Percentiles rank a stretch among this genome's conserved stretches.
Evolutionary conservation across 2,888 invertebrate genomes (phyloP).

Genomic region (Parascotia fuliginaria): DNA sequence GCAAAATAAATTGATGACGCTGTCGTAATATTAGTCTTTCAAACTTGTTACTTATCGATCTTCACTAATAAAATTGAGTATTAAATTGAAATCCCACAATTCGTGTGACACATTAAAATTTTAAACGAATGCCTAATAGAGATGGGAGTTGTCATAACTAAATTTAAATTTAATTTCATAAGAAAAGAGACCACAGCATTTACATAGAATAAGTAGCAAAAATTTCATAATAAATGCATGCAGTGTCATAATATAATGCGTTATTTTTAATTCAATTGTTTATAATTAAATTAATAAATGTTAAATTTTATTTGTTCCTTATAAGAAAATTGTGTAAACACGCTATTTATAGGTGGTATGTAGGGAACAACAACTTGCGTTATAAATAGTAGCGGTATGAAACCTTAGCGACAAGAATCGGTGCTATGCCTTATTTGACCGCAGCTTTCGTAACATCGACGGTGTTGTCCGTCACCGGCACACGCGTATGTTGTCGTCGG

Average conservation of each 20-base stretch:
- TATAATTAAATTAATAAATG: no score
- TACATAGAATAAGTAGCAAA: no score
- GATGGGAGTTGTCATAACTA: no score
- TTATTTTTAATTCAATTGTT: no score
- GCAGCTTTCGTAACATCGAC: conserved; percentile 82
- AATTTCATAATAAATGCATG: no score
- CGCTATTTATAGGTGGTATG: conserved; percentile 21
- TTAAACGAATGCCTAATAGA: neutral
- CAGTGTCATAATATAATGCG: no score
- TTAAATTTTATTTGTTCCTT: no score
- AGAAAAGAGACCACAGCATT: no score
- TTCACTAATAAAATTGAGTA: conserved; percentile 14
- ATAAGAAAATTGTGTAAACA: conserved; percentile 19
- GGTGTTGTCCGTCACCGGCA: conserved; percentile 58
- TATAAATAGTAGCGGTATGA: conserved; percentile 46
- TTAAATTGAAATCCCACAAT: conserved; percentile 24
- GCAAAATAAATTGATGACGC: conserved; percentile 45
- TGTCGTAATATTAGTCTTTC: conserved; percentile 40
- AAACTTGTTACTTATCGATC: conserved; percentile 23
- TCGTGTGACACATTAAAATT: conserved; percentile 46
- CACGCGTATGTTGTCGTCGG: conserved; percentile 53
- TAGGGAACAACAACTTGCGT: conserved; percentile 26
- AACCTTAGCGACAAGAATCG: conserved; percentile 56
- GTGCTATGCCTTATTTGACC: conserved; percentile 64
- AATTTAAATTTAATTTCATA: no score